Evolutionary conservation across 2,797 vertebrate species (phyloP), one percentile per base, ranked within the genome.

Genomic region (Tachyglossus aculeatus): DNA sequence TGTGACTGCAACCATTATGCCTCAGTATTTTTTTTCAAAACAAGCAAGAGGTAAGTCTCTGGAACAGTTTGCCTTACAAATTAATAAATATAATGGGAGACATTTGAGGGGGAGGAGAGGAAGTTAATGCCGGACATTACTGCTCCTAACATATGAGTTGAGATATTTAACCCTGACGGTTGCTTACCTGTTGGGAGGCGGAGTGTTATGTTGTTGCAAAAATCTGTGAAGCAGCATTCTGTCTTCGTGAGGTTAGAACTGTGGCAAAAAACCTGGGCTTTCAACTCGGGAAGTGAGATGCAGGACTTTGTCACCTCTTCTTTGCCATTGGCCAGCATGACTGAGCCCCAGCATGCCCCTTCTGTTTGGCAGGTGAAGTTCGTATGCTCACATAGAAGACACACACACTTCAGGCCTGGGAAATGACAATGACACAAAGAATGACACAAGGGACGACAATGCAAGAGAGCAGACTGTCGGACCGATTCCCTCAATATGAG

Each of bases 191-290:
- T 40, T 2, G 94, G 89, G 56, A 98, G 91, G 64, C 91, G 96
- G 24, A 99, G 92, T 1, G 96, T 97, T 90, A 95, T 91, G 25
- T 97, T 98, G 92, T 99, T 99, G 92, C 98, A 99, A 93, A 96
- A 99, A 88, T 99, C 96, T 0, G 96, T 98, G 85, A 96, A 97
- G 93, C 98, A 99, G 93, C 98, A 99, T 88, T 94, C 95, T 0
- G 95, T 96, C 88, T 93, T 96, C 33, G 96, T 97, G 76, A 98
- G 85, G 80, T 92, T 94, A 77, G 96, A 97, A 84, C 96, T 95
- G 81, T 96, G 94, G 88, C 98, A 99, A 93, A 96, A 98, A 73
- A 99, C 91, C 86, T 96, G 96, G 1, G 95, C 96, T 33, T 95
- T 96, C 81, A 98, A 90, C 82, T 98, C 93, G 0, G 92, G 91